Base-by-base conservation (phyloP, 2,888 invertebrate species). In the Bimastos eiseni region DNA sequence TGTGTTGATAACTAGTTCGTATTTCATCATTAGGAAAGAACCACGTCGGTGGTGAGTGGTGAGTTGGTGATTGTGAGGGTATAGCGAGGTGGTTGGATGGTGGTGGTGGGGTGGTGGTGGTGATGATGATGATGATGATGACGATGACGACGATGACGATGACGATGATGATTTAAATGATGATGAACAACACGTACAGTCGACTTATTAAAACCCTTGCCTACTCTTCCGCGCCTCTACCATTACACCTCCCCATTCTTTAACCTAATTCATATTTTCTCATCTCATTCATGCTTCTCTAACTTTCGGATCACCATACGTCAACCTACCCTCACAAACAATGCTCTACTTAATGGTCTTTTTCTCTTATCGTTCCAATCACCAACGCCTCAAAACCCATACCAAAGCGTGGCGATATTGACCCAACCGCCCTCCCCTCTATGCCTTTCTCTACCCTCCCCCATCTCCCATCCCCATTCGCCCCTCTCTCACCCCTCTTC, bases 151-250 rank as follows among this genome's bases (percentile, higher is more conserved):
- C 17, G 70, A 15, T 90, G 83, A 33, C 38, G 90, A 55, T 70
- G 70, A 55, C 70, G 90, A 30, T 90, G 83, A 55, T 90, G 90
- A 30, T 90, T 8, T 15, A 15, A 37, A 37, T 84, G 41, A 55
- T 55, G 55, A 55, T 70, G 70, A 30, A n/a, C n/a, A n/a, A n/a
- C n/a, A n/a, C n/a, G n/a, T n/a, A n/a, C n/a, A n/a, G n/a, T n/a
- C n/a, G n/a, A n/a, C n/a, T n/a, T n/a, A n/a, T n/a, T n/a, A n/a
- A n/a, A n/a, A n/a, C n/a, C n/a, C n/a, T n/a, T n/a, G n/a, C n/a
- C n/a, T n/a, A n/a, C n/a, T n/a, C n/a, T n/a, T n/a, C n/a, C n/a
- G n/a, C n/a, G n/a, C n/a, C n/a, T n/a, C n/a, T n/a, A n/a, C n/a
- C n/a, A n/a, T n/a, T n/a, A n/a, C n/a, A n/a, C n/a, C n/a, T n/a